Evolutionary conservation across 2,113 vertebrate genomes (phyloP).

Genomic region (Varanus komodoensis): DNA sequence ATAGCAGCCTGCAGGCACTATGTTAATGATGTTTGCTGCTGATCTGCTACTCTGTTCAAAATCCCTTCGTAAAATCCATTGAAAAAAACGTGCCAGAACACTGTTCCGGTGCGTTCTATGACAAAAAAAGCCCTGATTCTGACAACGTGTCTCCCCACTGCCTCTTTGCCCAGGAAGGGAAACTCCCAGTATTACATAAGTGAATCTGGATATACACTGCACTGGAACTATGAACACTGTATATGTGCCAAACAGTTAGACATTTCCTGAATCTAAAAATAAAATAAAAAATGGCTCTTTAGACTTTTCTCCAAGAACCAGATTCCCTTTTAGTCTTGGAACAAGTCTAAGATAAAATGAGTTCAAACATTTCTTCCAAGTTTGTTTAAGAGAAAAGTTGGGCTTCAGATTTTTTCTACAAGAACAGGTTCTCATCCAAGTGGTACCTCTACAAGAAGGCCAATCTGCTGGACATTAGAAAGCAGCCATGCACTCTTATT

Average conservation of each 20-base stretch:
- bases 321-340: background rate
- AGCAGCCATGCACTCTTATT: background rate
- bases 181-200: slow-evolving; percentile 25
- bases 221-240: slow-evolving; percentile 36
- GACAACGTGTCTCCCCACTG: no score
- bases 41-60: no score
- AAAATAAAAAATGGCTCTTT: background rate
- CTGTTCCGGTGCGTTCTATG: no score
- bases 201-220: slow-evolving; percentile 43
- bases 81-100: no score
- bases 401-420: background rate
- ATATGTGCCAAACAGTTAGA: slow-evolving; percentile 41
- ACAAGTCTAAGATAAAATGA: slow-evolving; percentile 7
- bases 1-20: no score
- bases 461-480: slow-evolving; percentile 22
- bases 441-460: slow-evolving; percentile 3
- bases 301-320: slow-evolving; percentile 15
- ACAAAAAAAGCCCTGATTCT: no score
- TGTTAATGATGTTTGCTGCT: no score
- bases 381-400: background rate
- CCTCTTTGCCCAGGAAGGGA: no score
- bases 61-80: no score
- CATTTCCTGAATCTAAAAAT: slow-evolving; percentile 13
- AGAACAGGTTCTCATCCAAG: background rate
- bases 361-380: background rate